These are phyloP conservation scores for Piliocolobus tephrosceles DNA, from an alignment of 2,113 vertebrate genomes.

Conservation along the genomic window DNA sequence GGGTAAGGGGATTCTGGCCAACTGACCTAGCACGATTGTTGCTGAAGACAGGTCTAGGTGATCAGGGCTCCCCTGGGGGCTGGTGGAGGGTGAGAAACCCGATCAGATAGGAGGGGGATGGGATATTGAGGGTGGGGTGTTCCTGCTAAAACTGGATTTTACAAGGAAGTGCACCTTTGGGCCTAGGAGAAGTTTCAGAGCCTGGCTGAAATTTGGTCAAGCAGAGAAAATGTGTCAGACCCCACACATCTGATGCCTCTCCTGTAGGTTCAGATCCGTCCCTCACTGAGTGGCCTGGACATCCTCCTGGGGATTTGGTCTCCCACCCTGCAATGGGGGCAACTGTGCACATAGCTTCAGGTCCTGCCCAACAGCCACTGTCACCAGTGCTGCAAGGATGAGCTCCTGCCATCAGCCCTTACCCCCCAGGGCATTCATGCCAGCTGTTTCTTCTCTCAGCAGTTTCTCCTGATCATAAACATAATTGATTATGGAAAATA, in stretches of 20 bases:
- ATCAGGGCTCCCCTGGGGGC: background rate
- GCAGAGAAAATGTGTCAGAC: background rate
- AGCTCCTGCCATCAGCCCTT: background rate
- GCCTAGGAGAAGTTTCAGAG: background rate
- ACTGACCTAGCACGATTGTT: background rate
- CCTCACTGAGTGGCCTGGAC: background rate
- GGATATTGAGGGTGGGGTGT: background rate
- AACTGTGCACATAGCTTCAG: background rate
- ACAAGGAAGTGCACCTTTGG: background rate
- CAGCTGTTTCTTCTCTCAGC: background rate
- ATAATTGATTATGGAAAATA: background rate
- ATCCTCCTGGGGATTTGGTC: background rate
- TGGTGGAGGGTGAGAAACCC: background rate
- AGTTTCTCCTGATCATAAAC: background rate
- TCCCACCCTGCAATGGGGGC: background rate
- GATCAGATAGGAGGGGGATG: background rate
- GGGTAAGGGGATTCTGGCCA: background rate
- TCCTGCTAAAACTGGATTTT: background rate
- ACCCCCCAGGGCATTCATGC: background rate
- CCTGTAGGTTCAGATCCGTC: background rate
- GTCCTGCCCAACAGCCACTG: fast-evolving
- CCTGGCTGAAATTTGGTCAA: background rate
- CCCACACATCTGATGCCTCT: background rate
- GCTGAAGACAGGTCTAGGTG: background rate
- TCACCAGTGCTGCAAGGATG: fast-evolving